Percentiles rank a stretch among this genome's conserved stretches.
These are phyloP conservation scores for Chaetodon auriga DNA, from an alignment of 2,113 vertebrate genomes.

Conservation along the genomic window DNA sequence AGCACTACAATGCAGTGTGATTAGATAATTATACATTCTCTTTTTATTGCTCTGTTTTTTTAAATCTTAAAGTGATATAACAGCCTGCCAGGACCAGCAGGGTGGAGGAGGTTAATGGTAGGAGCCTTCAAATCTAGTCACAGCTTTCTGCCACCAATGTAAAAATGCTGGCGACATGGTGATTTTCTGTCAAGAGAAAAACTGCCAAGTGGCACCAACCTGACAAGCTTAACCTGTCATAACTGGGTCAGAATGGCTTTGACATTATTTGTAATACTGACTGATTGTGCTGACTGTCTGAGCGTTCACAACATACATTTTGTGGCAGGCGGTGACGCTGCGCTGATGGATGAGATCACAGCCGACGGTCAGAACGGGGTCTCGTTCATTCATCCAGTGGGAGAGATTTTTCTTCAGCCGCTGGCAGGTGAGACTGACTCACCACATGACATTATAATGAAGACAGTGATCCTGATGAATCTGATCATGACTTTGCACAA, in stretches of 20 bases:
- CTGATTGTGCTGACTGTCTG: not conserved
- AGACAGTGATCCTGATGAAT: not conserved
- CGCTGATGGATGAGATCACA: conserved; percentile 86
- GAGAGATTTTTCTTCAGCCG: conserved; percentile 92
- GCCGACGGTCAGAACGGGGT: conserved; percentile 89
- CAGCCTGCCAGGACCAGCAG: not conserved
- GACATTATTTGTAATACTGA: not conserved
- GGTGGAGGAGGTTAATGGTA: not conserved
- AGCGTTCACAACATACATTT: not conserved
- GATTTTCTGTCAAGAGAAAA: not conserved
- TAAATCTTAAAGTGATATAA: not conserved
- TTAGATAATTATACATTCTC: not conserved
- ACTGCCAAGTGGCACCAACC: not conserved
- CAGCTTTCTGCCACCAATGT: not conserved
- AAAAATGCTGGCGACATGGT: not conserved
- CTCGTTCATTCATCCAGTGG: conserved; percentile 90
- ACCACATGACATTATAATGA: not conserved
- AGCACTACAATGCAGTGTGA: no score
- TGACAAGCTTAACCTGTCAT: not conserved
- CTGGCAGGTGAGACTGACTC: conserved; percentile 86
- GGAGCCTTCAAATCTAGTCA: not conserved
- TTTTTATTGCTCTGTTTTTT: not conserved
- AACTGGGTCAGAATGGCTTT: not conserved
- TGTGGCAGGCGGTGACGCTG: conserved; percentile 87
- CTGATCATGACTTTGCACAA: not conserved